Conservation (phyloP, 2,888 invertebrate genomes). For the Exephanes ischioxanthus region DNA sequence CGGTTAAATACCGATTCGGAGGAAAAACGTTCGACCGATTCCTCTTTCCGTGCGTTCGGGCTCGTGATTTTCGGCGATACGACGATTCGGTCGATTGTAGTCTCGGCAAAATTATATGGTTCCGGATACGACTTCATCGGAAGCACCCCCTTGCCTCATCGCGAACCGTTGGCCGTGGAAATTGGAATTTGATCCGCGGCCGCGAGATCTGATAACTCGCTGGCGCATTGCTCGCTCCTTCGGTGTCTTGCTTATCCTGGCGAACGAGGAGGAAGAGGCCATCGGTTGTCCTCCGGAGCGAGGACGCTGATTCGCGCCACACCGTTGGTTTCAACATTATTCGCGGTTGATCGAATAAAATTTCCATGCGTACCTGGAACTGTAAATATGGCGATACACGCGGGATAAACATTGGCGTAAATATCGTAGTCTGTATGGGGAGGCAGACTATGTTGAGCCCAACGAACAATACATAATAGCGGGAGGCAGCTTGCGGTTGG, state of each 20-base stretch:
- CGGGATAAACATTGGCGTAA: not conserved
- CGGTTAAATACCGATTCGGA: too few species aligned
- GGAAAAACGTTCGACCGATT: too few species aligned
- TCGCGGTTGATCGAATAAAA: conserved; percentile 11
- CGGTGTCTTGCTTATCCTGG: conserved; percentile 73
- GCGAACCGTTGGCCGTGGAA: conserved; percentile 44
- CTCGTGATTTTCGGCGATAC: too few species aligned
- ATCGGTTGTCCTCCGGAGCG: not conserved
- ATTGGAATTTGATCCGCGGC: conserved; percentile 77
- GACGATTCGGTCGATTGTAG: too few species aligned
- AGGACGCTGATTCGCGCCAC: not conserved
- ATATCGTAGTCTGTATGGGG: not conserved
- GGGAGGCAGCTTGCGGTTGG: not conserved
- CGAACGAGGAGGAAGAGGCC: conserved; percentile 51
- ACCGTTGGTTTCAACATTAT: not conserved
- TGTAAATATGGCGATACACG: not conserved
- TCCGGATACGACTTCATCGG: not conserved
- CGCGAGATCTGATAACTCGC: conserved; percentile 75
- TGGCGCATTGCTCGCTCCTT: conserved; percentile 16
- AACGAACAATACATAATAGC: conserved; percentile 9
- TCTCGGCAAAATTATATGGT: not conserved
- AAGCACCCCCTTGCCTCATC: not conserved
- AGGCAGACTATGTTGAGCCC: not conserved
- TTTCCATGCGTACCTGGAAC: not conserved
- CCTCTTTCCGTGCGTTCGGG: too few species aligned